Conservation (phyloP, 2,113 vertebrate genomes). For the Aramus guarauna region DNA sequence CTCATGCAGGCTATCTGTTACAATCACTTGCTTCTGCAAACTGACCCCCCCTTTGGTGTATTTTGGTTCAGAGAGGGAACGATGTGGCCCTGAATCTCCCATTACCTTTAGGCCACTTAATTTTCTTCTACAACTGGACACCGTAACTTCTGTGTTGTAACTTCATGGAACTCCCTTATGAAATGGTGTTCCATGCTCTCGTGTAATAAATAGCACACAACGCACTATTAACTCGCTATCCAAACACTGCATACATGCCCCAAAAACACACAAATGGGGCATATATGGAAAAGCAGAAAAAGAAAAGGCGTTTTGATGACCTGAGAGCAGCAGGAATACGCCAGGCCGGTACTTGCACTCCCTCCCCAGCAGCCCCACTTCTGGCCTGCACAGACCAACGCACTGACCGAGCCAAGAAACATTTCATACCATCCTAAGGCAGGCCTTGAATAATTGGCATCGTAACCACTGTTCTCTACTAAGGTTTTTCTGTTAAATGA, state of each 20-base stretch:
- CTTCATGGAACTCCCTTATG: neutral
- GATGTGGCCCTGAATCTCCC: neutral
- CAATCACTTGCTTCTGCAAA: neutral
- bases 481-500: neutral
- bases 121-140: neutral
- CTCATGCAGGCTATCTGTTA: neutral
- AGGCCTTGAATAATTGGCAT: neutral
- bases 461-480: neutral
- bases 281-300: neutral
- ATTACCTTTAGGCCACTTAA: neutral
- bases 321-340: neutral
- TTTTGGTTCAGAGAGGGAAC: neutral
- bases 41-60: accelerated
- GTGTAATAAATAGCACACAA: neutral
- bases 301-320: neutral
- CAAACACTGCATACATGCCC: neutral
- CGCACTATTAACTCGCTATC: neutral
- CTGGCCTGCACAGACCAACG: neutral
- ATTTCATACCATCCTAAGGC: neutral
- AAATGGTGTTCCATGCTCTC: accelerated
- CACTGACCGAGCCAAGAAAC: neutral
- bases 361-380: neutral
- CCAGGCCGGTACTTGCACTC: neutral
- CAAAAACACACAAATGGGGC: accelerated
- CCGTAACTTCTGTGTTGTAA: neutral